Conservation (phyloP, 2,888 invertebrate species). For the Agrenia bidenticulata region DNA sequence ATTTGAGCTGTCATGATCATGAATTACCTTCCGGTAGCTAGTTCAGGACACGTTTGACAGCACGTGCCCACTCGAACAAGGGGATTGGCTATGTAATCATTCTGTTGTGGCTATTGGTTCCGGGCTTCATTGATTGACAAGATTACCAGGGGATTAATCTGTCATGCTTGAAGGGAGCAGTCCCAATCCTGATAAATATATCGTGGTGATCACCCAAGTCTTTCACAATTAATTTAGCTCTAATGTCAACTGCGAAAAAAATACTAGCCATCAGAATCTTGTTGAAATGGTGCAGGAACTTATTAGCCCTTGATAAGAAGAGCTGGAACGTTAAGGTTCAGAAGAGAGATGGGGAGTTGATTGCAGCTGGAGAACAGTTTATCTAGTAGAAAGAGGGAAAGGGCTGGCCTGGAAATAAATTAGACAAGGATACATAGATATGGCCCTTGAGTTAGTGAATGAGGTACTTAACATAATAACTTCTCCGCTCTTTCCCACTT, state of each 20-base stretch:
- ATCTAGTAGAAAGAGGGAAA: background rate
- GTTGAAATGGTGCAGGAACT: no score
- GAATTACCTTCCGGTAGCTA: constrained; percentile 3
- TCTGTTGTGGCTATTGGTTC: background rate
- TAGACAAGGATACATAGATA: constrained; percentile 12
- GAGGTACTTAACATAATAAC: constrained; percentile 24
- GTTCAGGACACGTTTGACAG: background rate
- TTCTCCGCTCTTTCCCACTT: background rate
- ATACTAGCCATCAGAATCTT: no score
- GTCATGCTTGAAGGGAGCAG: no score
- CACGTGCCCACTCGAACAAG: constrained; percentile 16
- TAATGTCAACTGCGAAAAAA: no score
- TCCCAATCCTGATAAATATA: no score
- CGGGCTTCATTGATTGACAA: background rate
- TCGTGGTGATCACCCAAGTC: no score
- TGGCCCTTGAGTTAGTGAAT: constrained; percentile 3
- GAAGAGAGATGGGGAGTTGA: constrained; percentile 6
- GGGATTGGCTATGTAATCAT: constrained; percentile 4
- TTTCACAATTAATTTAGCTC: no score
- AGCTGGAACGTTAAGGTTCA: background rate
- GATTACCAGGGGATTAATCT: no score
- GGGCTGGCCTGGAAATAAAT: constrained; percentile 12
- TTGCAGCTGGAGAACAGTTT: background rate
- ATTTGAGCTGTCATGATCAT: background rate
- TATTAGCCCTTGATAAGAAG: no score